phyloP scores from a whole-genome alignment of 2,888 invertebrate genomes.

The Pomacea canaliculata region DNA sequence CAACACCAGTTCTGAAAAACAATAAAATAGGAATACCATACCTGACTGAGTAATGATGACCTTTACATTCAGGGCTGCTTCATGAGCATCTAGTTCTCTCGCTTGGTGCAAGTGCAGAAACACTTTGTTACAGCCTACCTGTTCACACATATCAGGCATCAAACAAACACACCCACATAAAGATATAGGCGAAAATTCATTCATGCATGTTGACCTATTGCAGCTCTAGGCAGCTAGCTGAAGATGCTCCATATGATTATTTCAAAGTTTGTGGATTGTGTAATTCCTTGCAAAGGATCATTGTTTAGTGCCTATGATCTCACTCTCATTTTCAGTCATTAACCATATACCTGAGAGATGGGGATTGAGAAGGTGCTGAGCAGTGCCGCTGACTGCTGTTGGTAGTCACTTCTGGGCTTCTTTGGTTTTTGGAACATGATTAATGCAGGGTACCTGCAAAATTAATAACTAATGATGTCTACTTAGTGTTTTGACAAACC shows the following conservation, averaged over 20 bases:
- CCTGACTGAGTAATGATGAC: constrained; percentile 52
- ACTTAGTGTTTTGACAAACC: no score
- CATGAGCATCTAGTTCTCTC: constrained; percentile 40
- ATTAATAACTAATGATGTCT: background rate
- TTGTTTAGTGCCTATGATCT: no score
- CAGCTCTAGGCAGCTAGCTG: no score
- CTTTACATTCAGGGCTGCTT: constrained; percentile 37
- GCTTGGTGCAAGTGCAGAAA: constrained; percentile 49
- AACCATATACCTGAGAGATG: background rate
- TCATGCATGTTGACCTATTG: no score
- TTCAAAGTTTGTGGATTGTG: no score
- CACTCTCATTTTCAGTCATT: background rate
- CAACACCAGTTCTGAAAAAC: no score
- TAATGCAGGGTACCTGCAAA: constrained; percentile 7
- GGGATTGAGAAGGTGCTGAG: constrained; percentile 1
- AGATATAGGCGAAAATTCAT: no score
- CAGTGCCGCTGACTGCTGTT: background rate
- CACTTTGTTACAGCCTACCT: constrained; percentile 58
- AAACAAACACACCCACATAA: background rate
- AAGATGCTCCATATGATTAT: no score
- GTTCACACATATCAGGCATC: constrained; percentile 14
- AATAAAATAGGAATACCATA: constrained; percentile 24
- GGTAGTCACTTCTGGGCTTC: background rate
- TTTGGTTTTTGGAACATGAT: background rate
- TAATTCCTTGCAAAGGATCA: no score